These are phyloP conservation scores for Chelon auratus DNA, from an alignment of 2,797 vertebrate species.

Conservation along the genomic window DNA sequence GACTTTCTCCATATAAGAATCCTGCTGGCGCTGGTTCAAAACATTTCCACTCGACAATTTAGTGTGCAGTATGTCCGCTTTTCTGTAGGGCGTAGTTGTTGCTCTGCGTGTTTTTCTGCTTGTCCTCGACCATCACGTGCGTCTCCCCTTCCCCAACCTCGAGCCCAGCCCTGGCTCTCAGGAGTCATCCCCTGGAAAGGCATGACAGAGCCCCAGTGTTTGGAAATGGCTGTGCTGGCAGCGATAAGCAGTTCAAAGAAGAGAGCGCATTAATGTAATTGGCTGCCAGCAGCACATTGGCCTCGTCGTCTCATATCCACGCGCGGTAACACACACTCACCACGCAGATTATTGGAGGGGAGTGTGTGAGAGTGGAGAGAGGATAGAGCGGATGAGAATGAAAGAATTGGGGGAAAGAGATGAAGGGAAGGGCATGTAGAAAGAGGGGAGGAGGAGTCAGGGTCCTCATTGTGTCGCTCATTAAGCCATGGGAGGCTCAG, in stretches of 20 bases:
- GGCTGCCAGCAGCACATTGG: conserved; percentile 85
- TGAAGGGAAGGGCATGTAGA: conserved; percentile 74
- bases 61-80: conserved; percentile 40
- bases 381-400: conserved; percentile 70
- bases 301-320: conserved; percentile 80
- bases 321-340: conserved; percentile 79
- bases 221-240: conserved; percentile 84
- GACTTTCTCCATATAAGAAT: conserved; percentile 33
- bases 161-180: conserved; percentile 66
- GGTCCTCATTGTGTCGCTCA: conserved; percentile 80
- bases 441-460: conserved; percentile 56
- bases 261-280: conserved; percentile 87
- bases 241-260: conserved; percentile 90
- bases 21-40: conserved; percentile 41
- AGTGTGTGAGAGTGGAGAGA: conserved; percentile 62
- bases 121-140: conserved; percentile 69
- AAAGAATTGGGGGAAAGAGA: conserved; percentile 63
- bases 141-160: conserved; percentile 58
- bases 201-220: conserved; percentile 82
- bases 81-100: conserved; percentile 40
- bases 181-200: conserved; percentile 80
- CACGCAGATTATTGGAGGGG: conserved; percentile 77
- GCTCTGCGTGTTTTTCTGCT: conserved; percentile 31
- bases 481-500: conserved; percentile 77
- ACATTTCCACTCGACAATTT: conserved; percentile 51